Conservation (phyloP, 2,113 vertebrate species). For the Actinemys pallida region DNA sequence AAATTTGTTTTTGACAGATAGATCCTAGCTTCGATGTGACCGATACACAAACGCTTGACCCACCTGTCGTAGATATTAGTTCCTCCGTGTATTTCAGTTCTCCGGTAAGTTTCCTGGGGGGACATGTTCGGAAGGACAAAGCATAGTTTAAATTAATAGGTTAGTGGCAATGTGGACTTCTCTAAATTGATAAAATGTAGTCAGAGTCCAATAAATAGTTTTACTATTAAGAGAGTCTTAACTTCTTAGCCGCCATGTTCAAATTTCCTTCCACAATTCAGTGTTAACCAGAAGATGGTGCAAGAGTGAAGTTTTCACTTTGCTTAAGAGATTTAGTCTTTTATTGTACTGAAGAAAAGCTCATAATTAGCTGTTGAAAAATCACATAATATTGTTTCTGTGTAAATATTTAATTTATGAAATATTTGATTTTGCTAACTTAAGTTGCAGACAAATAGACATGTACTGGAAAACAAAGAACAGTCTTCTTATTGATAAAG, state of each 20-base stretch:
- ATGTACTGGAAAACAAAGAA: constrained; percentile 6
- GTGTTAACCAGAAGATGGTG: constrained; percentile 61
- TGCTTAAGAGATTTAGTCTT: neutral
- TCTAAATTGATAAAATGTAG: neutral
- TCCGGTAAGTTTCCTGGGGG: constrained; percentile 71
- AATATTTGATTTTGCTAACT: neutral
- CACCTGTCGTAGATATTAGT: constrained; percentile 82
- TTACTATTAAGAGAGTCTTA: accelerated
- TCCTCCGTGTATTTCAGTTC: constrained; percentile 53
- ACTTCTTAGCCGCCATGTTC: neutral
- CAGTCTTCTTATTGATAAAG: neutral
- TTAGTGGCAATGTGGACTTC: neutral
- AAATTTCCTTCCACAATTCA: constrained; percentile 1
- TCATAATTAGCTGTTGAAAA: neutral
- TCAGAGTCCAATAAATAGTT: neutral
- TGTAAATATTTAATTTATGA: neutral
- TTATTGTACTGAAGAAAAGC: neutral
- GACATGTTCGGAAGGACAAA: neutral
- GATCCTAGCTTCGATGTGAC: constrained; percentile 81
- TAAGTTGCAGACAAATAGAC: neutral
- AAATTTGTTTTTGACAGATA: constrained; percentile 80
- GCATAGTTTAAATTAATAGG: neutral
- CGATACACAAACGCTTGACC: constrained; percentile 82
- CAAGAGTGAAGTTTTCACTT: constrained; percentile 2
- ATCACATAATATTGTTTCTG: neutral